These are phyloP conservation scores for Scaptomyza polygonia DNA, from an alignment of 2,888 invertebrate species.

Conservation along the genomic window DNA sequence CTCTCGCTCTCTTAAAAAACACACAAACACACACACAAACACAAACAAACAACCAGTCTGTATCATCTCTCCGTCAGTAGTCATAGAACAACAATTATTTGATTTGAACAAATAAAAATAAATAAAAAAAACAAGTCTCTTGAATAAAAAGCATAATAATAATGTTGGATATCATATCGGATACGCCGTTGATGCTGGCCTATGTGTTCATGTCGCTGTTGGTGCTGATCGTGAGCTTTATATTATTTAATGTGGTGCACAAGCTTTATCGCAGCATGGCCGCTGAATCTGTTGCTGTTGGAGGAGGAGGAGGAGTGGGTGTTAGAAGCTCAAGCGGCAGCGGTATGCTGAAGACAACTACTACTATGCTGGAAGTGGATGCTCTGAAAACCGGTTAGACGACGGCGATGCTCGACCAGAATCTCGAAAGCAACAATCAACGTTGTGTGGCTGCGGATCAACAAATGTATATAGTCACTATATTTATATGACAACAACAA, in stretches of 20 bases:
- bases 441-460: constrained; percentile 21
- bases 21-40: not conserved
- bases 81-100: not conserved
- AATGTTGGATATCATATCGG: constrained; percentile 81
- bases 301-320: constrained; percentile 20
- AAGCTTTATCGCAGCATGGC: constrained; percentile 74
- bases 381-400: constrained; percentile 70
- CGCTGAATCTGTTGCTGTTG: not conserved
- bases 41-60: not conserved
- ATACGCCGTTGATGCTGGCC: constrained; percentile 82
- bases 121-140: constrained; percentile 1
- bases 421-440: constrained; percentile 35
- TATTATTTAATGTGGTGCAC: constrained; percentile 82
- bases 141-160: constrained; percentile 9
- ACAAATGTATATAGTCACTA: constrained; percentile 41
- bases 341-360: constrained; percentile 53
- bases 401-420: constrained; percentile 18
- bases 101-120: constrained; percentile 1
- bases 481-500: constrained; percentile 4
- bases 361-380: constrained; percentile 64
- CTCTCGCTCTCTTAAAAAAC: not conserved
- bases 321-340: constrained; percentile 10
- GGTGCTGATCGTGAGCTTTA: constrained; percentile 81
- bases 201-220: constrained; percentile 82
- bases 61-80: not conserved